phyloP scores from a whole-genome alignment of 2,888 invertebrate species.

The Unio pictorum region DNA sequence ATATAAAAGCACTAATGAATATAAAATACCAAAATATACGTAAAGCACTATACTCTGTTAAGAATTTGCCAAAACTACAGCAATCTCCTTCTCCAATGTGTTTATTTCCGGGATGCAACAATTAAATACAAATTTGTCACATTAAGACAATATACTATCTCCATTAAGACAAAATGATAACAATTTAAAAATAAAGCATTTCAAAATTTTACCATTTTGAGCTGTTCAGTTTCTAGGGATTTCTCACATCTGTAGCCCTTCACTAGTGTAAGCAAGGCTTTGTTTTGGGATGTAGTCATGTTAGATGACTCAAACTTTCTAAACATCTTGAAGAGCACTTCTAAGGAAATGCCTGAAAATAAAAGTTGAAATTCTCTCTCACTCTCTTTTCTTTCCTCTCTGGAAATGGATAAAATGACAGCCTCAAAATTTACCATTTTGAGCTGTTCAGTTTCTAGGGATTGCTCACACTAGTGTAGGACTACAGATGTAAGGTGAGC shows the following conservation, averaged over 20 bases:
- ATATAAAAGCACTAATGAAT: no score
- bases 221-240: slow-evolving; percentile 15
- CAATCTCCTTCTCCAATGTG: neutral
- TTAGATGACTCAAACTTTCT: slow-evolving; percentile 29
- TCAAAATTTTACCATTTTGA: slow-evolving; percentile 20
- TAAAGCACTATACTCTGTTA: no score
- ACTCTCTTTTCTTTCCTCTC: no score
- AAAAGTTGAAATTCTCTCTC: no score
- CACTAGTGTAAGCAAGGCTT: slow-evolving; percentile 33
- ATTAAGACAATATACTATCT: neutral
- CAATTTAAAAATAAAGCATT: neutral
- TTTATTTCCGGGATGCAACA: neutral
- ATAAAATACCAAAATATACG: no score
- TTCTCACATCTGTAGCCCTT: slow-evolving; percentile 21
- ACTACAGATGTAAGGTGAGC: no score
- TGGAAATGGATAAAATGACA: no score
- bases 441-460: slow-evolving; percentile 18
- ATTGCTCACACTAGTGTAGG: slow-evolving; percentile 20
- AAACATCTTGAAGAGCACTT: slow-evolving; percentile 29
- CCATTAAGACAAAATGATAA: neutral
- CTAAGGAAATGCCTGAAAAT: slow-evolving; percentile 12
- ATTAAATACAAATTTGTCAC: neutral
- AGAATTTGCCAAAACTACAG: no score
- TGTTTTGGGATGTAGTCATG: slow-evolving; percentile 21
- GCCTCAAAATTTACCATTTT: slow-evolving; percentile 15